Evolutionary conservation across 2,888 invertebrate genomes (phyloP).

Genomic region (Kryphioiulus occultus): DNA sequence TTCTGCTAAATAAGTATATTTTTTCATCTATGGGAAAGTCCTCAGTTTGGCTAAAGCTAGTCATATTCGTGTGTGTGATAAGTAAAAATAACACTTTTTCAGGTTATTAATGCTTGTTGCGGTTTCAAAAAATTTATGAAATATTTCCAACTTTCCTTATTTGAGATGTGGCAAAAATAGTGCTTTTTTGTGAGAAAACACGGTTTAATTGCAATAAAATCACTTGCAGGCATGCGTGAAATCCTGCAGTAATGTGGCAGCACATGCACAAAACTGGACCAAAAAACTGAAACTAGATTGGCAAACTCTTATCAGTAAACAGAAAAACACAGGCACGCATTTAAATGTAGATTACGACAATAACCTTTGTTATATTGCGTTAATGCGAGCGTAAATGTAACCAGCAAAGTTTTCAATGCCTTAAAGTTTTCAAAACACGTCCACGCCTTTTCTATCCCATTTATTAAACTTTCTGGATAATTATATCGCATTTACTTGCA

Average conservation of each 20-base stretch:
- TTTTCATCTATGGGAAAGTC: no score
- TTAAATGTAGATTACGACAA: background rate
- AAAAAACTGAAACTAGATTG: background rate
- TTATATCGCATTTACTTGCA: background rate
- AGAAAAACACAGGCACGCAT: no score
- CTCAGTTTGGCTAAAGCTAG: no score
- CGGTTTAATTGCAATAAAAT: background rate
- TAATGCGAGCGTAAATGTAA: background rate
- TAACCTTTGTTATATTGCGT: background rate
- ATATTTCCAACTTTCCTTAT: background rate
- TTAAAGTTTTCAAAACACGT: background rate
- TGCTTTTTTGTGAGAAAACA: background rate
- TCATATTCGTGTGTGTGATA: no score
- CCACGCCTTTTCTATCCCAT: background rate
- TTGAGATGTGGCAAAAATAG: background rate
- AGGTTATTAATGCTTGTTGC: no score
- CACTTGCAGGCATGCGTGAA: background rate
- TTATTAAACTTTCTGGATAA: background rate
- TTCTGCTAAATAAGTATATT: no score
- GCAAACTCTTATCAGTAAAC: background rate
- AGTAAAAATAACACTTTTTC: no score
- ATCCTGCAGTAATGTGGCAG: background rate
- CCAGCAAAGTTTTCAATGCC: background rate
- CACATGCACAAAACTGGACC: background rate
- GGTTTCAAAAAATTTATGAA: no score